Conservation (phyloP, 2,797 vertebrate species). For the Melanotaenia trifasciata region DNA sequence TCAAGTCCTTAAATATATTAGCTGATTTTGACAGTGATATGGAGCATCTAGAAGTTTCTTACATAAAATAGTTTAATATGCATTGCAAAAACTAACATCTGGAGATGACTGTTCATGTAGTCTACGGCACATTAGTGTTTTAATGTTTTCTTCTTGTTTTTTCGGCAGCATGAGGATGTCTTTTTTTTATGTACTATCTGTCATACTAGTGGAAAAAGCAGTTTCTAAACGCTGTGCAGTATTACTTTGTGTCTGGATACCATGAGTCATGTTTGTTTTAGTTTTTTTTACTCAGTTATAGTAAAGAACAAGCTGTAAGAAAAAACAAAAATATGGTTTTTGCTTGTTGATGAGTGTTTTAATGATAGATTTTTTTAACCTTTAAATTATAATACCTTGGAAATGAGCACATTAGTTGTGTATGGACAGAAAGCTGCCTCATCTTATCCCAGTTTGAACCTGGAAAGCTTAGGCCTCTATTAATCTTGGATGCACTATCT, state of each 20-base stretch:
- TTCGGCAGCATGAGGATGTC: not conserved
- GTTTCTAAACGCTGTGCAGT: slow-evolving; percentile 7
- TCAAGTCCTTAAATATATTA: not conserved
- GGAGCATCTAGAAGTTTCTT: not conserved
- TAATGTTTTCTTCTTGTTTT: not conserved
- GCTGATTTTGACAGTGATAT: not conserved
- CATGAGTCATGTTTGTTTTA: slow-evolving; percentile 1
- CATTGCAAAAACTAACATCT: slow-evolving; percentile 3
- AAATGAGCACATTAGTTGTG: slow-evolving; percentile 34
- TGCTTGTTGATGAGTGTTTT: not conserved
- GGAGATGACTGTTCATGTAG: not conserved
- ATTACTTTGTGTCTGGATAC: slow-evolving; percentile 11
- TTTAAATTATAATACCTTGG: slow-evolving; percentile 13
- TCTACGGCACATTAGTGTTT: not conserved
- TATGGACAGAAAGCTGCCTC: slow-evolving; percentile 36
- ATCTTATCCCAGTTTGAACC: slow-evolving; percentile 53
- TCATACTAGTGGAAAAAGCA: not conserved
- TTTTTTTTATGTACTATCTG: not conserved
- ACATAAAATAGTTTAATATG: not conserved
- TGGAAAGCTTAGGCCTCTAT: slow-evolving; percentile 19
- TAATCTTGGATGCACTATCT: slow-evolving; percentile 7
- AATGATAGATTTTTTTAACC: not conserved
- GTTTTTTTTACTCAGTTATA: slow-evolving; percentile 6
- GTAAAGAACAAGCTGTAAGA: not conserved
- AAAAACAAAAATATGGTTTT: not conserved